Conservation (phyloP, 2,888 invertebrate species). For the Villa cingulata region DNA sequence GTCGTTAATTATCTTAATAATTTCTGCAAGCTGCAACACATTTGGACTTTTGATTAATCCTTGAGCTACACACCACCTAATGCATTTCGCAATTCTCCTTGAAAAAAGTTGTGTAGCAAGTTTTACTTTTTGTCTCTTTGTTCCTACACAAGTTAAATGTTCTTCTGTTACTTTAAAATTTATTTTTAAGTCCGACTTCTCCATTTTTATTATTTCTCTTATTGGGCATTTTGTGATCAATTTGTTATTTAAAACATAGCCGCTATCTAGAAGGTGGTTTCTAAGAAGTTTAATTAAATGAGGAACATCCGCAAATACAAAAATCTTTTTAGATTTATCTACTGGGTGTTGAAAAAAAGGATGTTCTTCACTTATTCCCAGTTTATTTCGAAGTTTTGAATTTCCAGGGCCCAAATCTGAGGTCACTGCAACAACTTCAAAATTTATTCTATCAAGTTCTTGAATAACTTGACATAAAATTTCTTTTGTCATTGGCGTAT, state of each 20-base stretch:
- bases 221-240: neutral
- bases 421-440: neutral
- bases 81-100: no score
- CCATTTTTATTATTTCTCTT: neutral
- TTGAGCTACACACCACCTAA: no score
- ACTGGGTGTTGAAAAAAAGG: neutral
- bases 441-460: no score
- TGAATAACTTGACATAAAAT: slow-evolving; percentile 2
- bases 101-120: neutral
- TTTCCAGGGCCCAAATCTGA: neutral
- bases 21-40: no score
- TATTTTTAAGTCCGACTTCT: no score
- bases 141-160: neutral
- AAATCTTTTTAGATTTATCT: slow-evolving; percentile 1
- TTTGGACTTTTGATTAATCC: no score
- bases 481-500: slow-evolving; percentile 5
- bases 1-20: slow-evolving; percentile 1
- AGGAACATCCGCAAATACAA: slow-evolving; percentile 11
- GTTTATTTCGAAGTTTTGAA: neutral
- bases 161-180: no score
- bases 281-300: slow-evolving; percentile 11
- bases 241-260: slow-evolving; percentile 3
- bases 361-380: no score
- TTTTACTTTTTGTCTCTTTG: neutral
- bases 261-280: slow-evolving; percentile 8